phyloP scores from a whole-genome alignment of 2,888 invertebrate genomes.

The Yponomeuta evonymella region DNA sequence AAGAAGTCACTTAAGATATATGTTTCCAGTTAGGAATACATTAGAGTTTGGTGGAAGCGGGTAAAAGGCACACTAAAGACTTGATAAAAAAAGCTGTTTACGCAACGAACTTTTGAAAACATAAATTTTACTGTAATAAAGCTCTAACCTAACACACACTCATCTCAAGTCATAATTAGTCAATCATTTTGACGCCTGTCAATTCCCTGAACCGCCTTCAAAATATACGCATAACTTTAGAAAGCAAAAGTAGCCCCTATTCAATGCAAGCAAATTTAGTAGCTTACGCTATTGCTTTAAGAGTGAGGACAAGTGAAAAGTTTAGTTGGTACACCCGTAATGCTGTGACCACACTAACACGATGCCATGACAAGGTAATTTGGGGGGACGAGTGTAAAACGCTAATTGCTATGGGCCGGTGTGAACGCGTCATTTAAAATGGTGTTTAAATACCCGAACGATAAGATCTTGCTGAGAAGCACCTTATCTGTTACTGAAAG shows the following conservation, averaged over 20 bases:
- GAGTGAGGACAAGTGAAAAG: background rate
- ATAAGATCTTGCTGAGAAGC: background rate
- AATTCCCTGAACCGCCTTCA: background rate
- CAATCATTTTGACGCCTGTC: conserved; percentile 12
- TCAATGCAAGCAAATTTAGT: background rate
- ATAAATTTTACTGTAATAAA: background rate
- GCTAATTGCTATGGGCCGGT: conserved; percentile 38
- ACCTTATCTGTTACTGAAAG: background rate
- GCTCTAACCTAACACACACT: background rate
- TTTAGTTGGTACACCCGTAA: conserved; percentile 24
- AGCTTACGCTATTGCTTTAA: background rate
- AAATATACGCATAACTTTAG: background rate
- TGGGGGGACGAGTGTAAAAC: conserved; percentile 48
- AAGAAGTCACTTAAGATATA: too few species aligned
- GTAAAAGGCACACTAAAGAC: too few species aligned
- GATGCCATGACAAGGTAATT: conserved; percentile 62
- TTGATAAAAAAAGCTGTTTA: too few species aligned
- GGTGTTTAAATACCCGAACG: background rate
- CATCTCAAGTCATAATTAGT: background rate
- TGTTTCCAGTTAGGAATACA: too few species aligned
- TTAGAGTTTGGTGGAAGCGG: too few species aligned
- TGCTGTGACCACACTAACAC: conserved; percentile 40
- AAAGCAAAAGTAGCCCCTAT: background rate
- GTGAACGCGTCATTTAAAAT: conserved; percentile 28
- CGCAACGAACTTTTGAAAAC: background rate